Evolutionary conservation across 2,888 invertebrate species (phyloP).

Genomic region (Pimpla rufipes): DNA sequence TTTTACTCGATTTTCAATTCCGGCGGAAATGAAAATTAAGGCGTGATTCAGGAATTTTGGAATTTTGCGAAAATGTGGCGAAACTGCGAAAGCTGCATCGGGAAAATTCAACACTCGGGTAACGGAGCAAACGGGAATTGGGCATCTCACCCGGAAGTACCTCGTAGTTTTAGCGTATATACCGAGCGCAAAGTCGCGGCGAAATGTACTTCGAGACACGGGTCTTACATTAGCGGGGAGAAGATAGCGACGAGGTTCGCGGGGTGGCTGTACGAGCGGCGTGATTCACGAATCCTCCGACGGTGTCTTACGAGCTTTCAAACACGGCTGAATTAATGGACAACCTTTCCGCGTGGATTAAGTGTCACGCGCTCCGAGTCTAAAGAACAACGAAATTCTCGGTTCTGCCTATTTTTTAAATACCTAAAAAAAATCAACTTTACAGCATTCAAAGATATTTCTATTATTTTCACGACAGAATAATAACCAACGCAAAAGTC

Average conservation of each 20-base stretch:
- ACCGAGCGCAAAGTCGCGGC: constrained; percentile 26
- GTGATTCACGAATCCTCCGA: constrained; percentile 40
- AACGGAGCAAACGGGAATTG: constrained; percentile 58
- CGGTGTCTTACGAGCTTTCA: constrained; percentile 27
- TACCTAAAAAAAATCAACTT: too few species aligned
- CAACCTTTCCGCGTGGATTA: not conserved
- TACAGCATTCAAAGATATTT: too few species aligned
- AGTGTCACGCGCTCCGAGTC: not conserved
- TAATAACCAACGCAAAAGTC: too few species aligned
- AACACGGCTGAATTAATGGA: constrained; percentile 9
- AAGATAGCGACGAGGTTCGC: constrained; percentile 48
- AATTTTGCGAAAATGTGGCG: too few species aligned
- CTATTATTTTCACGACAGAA: too few species aligned
- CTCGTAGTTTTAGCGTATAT: constrained; percentile 24
- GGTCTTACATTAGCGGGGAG: constrained; percentile 79
- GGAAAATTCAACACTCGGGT: constrained; percentile 27
- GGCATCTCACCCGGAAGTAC: constrained; percentile 50
- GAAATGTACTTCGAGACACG: constrained; percentile 70
- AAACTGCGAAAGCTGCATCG: not conserved
- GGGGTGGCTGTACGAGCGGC: not conserved
- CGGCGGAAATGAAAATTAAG: too few species aligned
- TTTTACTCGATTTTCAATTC: too few species aligned
- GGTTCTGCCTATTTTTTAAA: too few species aligned
- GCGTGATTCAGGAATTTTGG: too few species aligned
- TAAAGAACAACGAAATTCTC: not conserved